A percentile compares a stretch with the other conserved stretches of the same genome.
Evolutionary conservation across 2,888 invertebrate species (phyloP).

Genomic region (Pinctada fucata): DNA sequence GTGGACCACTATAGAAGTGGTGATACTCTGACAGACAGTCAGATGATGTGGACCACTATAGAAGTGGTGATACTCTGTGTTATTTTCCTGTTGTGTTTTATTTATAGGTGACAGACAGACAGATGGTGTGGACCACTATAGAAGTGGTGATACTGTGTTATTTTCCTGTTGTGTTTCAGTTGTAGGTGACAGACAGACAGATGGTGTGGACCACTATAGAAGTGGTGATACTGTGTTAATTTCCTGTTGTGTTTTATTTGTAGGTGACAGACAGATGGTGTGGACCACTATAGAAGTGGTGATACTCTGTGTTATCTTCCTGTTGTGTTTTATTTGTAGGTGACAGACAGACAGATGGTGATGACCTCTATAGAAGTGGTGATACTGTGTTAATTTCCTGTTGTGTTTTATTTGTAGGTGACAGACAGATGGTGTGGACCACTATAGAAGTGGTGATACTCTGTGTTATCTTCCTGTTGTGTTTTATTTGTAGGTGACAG

Average conservation of each 20-base stretch:
- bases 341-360: constrained; percentile 45
- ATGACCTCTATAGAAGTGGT: constrained; percentile 56
- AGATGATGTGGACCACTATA: too few species aligned
- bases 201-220: constrained; percentile 49
- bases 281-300: constrained; percentile 49
- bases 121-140: too few species aligned
- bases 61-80: too few species aligned
- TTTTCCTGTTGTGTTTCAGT: constrained; percentile 3
- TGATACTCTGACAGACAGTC: too few species aligned
- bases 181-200: constrained; percentile 60
- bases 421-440: constrained; percentile 52
- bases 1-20: constrained; percentile 10
- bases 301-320: constrained; percentile 46
- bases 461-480: constrained; percentile 46
- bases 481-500: constrained; percentile 51
- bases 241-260: constrained; percentile 44
- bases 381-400: constrained; percentile 46
- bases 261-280: constrained; percentile 61
- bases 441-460: constrained; percentile 55
- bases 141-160: too few species aligned
- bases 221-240: constrained; percentile 49
- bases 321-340: constrained; percentile 49
- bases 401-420: constrained; percentile 56
- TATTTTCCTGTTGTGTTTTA: too few species aligned
- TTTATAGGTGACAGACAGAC: too few species aligned